Evolutionary conservation across 2,797 vertebrate species (phyloP).

Genomic region (Pantherophis alleghaniensis): DNA sequence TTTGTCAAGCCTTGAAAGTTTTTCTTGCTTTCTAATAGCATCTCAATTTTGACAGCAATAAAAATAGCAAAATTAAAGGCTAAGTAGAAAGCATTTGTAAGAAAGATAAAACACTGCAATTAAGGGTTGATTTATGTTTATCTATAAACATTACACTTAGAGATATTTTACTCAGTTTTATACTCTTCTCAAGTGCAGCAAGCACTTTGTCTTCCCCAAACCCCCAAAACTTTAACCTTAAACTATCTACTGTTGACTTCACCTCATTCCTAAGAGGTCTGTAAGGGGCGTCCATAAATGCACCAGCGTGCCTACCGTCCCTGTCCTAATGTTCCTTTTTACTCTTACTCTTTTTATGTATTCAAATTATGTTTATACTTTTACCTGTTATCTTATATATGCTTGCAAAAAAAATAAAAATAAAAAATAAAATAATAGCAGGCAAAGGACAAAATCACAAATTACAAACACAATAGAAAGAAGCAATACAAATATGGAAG

Average conservation of each 20-base stretch:
- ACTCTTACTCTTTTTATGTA: too few relatives aligned
- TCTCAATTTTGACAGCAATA: conserved; percentile 24
- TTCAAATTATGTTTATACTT: too few relatives aligned
- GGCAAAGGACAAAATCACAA: not conserved
- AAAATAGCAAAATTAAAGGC: conserved; percentile 33
- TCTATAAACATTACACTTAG: conserved; percentile 5
- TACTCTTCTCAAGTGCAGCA: not conserved
- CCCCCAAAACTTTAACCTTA: too few relatives aligned
- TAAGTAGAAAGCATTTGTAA: conserved; percentile 28
- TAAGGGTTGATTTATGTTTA: conserved; percentile 24
- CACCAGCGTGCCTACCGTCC: too few relatives aligned
- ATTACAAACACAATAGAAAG: not conserved
- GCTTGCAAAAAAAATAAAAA: too few relatives aligned
- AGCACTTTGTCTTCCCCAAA: not conserved
- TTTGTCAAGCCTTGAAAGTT: conserved; percentile 1
- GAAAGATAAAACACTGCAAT: conserved; percentile 8
- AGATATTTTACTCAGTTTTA: not conserved
- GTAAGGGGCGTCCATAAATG: too few relatives aligned
- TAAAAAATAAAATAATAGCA: not conserved
- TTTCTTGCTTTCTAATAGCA: conserved; percentile 24
- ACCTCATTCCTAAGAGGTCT: too few relatives aligned
- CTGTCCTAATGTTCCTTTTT: too few relatives aligned
- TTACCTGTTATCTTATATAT: too few relatives aligned
- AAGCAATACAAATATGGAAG: not conserved
- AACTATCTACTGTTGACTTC: too few relatives aligned